Base-by-base conservation (phyloP, 2,797 vertebrate species). In the Sebastes minor region DNA sequence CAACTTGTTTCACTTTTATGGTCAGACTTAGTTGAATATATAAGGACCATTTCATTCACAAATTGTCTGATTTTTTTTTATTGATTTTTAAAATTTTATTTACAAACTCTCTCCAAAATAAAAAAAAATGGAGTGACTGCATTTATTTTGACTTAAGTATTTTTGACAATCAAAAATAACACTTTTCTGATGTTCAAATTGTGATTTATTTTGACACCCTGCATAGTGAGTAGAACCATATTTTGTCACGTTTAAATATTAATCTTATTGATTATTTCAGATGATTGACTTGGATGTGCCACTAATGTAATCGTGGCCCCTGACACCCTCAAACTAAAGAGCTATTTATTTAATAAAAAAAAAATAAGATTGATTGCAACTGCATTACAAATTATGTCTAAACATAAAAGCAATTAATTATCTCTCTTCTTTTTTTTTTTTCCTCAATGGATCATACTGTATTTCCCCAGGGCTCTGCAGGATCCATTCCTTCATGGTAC, bases 181-280 rank as follows among this genome's bases (percentile, higher is more conserved):
- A 25, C 5, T 25, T 35, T 66, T 61, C 38, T 71, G 3, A 28
- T 60, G 35, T 53, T 59, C 1, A 4, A 60, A 59, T 14, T 70
- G 28, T 71, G 23, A 64, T 71, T 74, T 74, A 12, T 33, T 63
- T 81, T 13, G 16, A 42, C 23, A 55, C 27, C 16, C 18, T 67
- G 12, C 62, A 74, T 61, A 25, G 13, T 72, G 61, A 71, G 20
- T 60, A 20, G 8, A 80, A 57, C 5, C 5, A 25, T 38, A 28
- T 80, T 85, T 61, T 79, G 46, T 78, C 52, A 73, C n/a, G 3
- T 64, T 76, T 63, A 28, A 74, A 30, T 33, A 60, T 73, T 53
- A 8, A 56, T 75, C 4, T 68, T 38, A n/a, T 70, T 68, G 22
- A 73, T 83, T 30, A 18, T 65, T 80, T 67, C 8, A 73, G 14